These are phyloP conservation scores for Drosophila tanythrix DNA, from an alignment of 2,888 invertebrate genomes.

Conservation along the genomic window DNA sequence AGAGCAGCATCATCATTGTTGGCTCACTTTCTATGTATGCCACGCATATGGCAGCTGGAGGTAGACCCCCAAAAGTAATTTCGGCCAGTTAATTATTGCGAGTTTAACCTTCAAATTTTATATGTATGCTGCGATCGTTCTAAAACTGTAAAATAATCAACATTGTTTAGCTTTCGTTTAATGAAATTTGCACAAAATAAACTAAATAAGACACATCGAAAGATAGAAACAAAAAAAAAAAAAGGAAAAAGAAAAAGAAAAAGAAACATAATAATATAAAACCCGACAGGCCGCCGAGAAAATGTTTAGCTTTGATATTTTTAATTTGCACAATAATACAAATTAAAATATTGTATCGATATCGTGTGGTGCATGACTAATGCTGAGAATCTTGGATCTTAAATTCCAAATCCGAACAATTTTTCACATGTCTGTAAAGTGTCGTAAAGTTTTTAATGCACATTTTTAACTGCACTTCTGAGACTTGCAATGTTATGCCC, in stretches of 20 bases:
- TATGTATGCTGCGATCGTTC: slow-evolving; percentile 70
- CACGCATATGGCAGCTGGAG: slow-evolving; percentile 58
- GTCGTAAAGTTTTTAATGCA: slow-evolving; percentile 53
- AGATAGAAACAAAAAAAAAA: slow-evolving; percentile 21
- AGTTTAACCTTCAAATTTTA: slow-evolving; percentile 74
- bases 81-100: slow-evolving; percentile 76
- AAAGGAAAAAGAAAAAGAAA: neutral
- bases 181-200: slow-evolving; percentile 58
- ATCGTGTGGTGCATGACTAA: slow-evolving; percentile 15
- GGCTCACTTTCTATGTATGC: slow-evolving; percentile 16
- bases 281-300: neutral
- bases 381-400: neutral
- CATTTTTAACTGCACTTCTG: slow-evolving; percentile 48
- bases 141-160: slow-evolving; percentile 78
- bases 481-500: slow-evolving; percentile 18
- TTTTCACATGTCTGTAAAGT: slow-evolving; percentile 33
- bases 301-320: slow-evolving; percentile 43
- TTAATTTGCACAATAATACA: slow-evolving; percentile 17
- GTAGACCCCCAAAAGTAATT: slow-evolving; percentile 62
- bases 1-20: slow-evolving; percentile 14
- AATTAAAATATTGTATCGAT: slow-evolving; percentile 6
- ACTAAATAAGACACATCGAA: slow-evolving; percentile 25
- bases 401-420: neutral
- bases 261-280: neutral
- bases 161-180: slow-evolving; percentile 73